These are phyloP conservation scores for Ailurus styani DNA, from an alignment of 2,113 vertebrate species.

Conservation along the genomic window DNA sequence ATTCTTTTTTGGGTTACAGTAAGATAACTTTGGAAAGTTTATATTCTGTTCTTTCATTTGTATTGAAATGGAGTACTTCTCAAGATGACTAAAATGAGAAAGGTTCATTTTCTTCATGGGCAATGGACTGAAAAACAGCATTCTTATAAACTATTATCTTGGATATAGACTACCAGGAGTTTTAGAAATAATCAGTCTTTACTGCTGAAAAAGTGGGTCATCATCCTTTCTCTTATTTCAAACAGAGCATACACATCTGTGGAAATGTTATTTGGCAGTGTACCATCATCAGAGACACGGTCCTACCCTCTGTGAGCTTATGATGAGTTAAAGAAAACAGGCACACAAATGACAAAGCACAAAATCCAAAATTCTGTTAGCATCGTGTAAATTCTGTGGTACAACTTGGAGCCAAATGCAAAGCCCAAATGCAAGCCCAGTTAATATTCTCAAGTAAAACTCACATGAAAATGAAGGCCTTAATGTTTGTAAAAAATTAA, in stretches of 20 bases:
- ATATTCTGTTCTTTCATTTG: slow-evolving; percentile 48
- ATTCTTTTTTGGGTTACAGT: not conserved
- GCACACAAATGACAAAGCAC: not conserved
- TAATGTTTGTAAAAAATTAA: not conserved
- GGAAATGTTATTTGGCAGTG: not conserved
- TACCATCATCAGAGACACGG: not conserved
- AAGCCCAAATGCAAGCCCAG: not conserved
- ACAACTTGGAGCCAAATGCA: not conserved
- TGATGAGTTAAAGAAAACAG: not conserved
- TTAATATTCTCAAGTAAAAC: not conserved
- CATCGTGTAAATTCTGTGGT: not conserved
- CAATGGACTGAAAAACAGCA: slow-evolving; percentile 55
- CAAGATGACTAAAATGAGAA: slow-evolving; percentile 53
- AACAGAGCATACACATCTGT: not conserved
- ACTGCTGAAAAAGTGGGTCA: slow-evolving; percentile 46
- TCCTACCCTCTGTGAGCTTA: not conserved
- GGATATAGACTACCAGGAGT: slow-evolving; percentile 37
- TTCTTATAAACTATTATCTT: slow-evolving; percentile 56
- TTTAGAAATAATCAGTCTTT: slow-evolving; percentile 55
- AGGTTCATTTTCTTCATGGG: slow-evolving; percentile 66
- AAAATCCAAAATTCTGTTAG: not conserved
- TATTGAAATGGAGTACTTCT: slow-evolving; percentile 51
- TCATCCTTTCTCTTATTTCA: slow-evolving; percentile 22
- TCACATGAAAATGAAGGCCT: not conserved
- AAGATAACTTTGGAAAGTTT: slow-evolving; percentile 39